Percentiles rank a stretch among this genome's conserved stretches.
Conservation (phyloP, 1,140 invertebrate genomes). For the Microplitis demolitor region DNA sequence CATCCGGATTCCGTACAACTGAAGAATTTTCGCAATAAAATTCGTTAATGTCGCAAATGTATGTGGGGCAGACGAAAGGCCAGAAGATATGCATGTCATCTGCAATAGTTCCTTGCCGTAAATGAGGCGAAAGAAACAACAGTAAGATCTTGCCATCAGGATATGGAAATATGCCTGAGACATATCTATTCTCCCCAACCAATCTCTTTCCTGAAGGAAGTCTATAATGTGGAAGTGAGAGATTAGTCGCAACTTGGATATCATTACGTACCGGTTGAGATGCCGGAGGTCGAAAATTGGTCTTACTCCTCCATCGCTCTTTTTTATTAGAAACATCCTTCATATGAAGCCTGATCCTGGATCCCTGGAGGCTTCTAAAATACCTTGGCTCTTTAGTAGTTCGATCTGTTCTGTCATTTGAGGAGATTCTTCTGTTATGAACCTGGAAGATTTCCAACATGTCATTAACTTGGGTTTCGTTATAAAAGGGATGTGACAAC, state of each 20-base stretch:
- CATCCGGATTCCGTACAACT: constrained; percentile 29
- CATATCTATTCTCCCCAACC: constrained; percentile 44
- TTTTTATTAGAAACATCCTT: constrained; percentile 42
- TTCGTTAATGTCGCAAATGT: constrained; percentile 47
- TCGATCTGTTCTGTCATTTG: constrained; percentile 33
- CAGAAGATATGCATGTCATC: constrained; percentile 38
- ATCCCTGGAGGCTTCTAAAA: constrained; percentile 28
- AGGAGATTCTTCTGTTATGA: constrained; percentile 29
- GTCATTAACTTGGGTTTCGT: constrained; percentile 32
- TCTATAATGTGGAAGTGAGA: constrained; percentile 36
- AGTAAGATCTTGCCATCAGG: constrained; percentile 37
- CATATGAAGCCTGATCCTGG: constrained; percentile 40
- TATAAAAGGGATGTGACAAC: constrained; percentile 36
- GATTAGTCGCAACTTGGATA: constrained; percentile 38
- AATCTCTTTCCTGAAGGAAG: constrained; percentile 42
- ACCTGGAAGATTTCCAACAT: constrained; percentile 33
- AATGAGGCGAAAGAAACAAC: constrained; percentile 37
- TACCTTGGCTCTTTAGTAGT: constrained; percentile 18
- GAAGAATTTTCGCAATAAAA: constrained; percentile 43
- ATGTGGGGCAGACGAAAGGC: constrained; percentile 44
- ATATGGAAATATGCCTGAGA: constrained; percentile 45
- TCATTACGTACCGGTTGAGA: constrained; percentile 37
- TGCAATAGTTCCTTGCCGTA: constrained; percentile 36
- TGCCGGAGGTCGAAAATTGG: constrained; percentile 42
- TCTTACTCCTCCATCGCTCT: constrained; percentile 25